Base-by-base conservation (phyloP, 2,888 invertebrate species). In the Papilio demoleus region DNA sequence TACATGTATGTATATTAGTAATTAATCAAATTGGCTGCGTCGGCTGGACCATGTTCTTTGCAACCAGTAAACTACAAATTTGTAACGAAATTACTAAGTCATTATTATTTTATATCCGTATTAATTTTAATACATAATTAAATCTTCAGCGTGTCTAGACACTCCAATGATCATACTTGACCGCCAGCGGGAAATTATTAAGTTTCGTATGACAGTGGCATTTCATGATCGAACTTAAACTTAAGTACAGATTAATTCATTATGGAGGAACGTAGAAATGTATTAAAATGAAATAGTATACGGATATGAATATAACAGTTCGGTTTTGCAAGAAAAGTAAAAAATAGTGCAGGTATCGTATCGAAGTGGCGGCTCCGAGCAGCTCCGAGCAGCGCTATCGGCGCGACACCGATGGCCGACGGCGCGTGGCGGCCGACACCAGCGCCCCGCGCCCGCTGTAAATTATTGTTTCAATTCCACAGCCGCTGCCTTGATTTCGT, bases 341-440 rank as follows among this genome's bases (percentile, higher is more conserved):
- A 70, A 72, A 72, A 71, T 70, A 68, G 70, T 70, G 45, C 27
- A 60, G 22, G 22, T 2, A 11, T 59, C 45, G 38, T 66, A 38
- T 47, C 64, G 70, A 69, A 71, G 68, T 17, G 53, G 31, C 17
- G 14, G 50, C 45, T 45, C 45, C 11, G 47, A 22, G 22, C 22
- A 14, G 24, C 14, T 42, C 42, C 17, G 71, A 56, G n/a, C 42
- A 17, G 47, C 56, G 69, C 67, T 71, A 71, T 70, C 71, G 69
- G 73, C 73, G 78, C 82, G 86, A 76, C 89, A 86, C 84, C 80
- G 83, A 81, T 90, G 80, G 42, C 78, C 80, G 80, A 74, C 86
- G 84, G 81, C 80, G 88, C 89, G 87, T 72, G 79, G 72, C 85
- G 79, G 75, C 47, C 47, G 47, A 12, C 47, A 9, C 47, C 22